Evolutionary conservation across 2,888 invertebrate genomes (phyloP).

Genomic region (Norana najaformis): DNA sequence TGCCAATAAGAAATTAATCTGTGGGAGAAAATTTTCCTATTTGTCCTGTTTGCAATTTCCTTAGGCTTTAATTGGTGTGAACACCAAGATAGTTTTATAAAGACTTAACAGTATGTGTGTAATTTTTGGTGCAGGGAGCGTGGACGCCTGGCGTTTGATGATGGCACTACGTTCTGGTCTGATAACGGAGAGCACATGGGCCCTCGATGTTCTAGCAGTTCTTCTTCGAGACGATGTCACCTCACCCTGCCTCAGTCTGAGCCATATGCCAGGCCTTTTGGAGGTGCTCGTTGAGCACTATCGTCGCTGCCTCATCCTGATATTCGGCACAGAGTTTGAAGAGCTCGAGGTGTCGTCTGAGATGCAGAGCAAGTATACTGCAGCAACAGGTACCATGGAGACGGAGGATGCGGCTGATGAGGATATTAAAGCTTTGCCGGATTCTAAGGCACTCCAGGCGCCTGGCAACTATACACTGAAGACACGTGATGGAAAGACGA

Average conservation of each 20-base stretch:
- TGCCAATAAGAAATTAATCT: background rate
- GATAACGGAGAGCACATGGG: constrained; percentile 95
- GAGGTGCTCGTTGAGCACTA: constrained; percentile 74
- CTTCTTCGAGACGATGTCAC: constrained; percentile 93
- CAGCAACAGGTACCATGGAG: background rate
- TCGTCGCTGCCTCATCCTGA: constrained; percentile 82
- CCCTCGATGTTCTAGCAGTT: constrained; percentile 92
- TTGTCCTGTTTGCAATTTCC: background rate
- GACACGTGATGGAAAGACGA: constrained; percentile 79
- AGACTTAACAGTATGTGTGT: background rate
- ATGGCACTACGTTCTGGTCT: constrained; percentile 96
- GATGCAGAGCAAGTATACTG: constrained; percentile 30
- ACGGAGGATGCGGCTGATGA: constrained; percentile 44
- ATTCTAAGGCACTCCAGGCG: background rate
- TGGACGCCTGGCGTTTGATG: constrained; percentile 96
- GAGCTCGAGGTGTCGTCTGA: constrained; percentile 59
- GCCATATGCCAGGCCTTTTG: constrained; percentile 84
- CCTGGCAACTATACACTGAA: constrained; percentile 68
- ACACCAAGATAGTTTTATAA: background rate
- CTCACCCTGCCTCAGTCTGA: constrained; percentile 87
- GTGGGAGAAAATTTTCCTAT: background rate
- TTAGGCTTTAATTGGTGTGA: background rate
- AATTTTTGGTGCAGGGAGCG: constrained; percentile 72
- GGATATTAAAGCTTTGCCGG: constrained; percentile 58
- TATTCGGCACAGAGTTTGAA: constrained; percentile 74